Base-by-base conservation (phyloP, 1,140 invertebrate genomes). In the Leptestheria dahalacensis region DNA sequence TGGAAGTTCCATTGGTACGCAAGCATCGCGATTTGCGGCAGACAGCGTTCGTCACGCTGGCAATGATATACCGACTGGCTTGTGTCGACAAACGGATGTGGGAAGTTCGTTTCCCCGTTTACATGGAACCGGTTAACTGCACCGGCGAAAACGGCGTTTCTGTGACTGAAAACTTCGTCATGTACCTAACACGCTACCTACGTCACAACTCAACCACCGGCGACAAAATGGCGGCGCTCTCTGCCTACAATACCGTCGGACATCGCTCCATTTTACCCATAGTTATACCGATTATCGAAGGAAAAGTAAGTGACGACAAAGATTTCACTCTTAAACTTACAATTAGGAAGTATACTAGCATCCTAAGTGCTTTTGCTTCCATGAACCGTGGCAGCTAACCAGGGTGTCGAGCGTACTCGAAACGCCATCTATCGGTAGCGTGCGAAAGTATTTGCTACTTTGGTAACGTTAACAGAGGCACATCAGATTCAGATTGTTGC, bases 191-290 rank as follows among this genome's bases (percentile, higher is more conserved):
- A 10, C 26, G 26, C 1, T 26, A 55, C n/a, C 26, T 55, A 15
- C 15, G 28, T 0, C 53, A 20, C 12, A 33, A 33, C 25, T 41
- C 33, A 15, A 33, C 11, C 4, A 18, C 23, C 15, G 53, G 53
- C 1, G 50, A 53, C 24, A 50, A 59, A 15, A 50, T 51, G 18
- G 55, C 62, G 3, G 57, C 57, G 33, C 47, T 66, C 1, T 50
- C 29, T 2, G 63, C 61, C 25, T 51, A 66, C 12, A 64, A 62
- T 55, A 67, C 64, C 47, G 48, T 67, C 46, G 66, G 66, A 51
- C 60, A 62, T 49, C 66, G 64, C 2, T 18, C 25, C 1, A 29
- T 61, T 9, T 52, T 67, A 59, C 55, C 53, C 2, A 10, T 64
- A 28, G 55, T 66, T 28, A 64, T 66, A 50, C 41, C 61, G 21